Conservation (phyloP, 37 sponge, comb jelly and placozoan species). For the Lycopodina hypogea region DNA sequence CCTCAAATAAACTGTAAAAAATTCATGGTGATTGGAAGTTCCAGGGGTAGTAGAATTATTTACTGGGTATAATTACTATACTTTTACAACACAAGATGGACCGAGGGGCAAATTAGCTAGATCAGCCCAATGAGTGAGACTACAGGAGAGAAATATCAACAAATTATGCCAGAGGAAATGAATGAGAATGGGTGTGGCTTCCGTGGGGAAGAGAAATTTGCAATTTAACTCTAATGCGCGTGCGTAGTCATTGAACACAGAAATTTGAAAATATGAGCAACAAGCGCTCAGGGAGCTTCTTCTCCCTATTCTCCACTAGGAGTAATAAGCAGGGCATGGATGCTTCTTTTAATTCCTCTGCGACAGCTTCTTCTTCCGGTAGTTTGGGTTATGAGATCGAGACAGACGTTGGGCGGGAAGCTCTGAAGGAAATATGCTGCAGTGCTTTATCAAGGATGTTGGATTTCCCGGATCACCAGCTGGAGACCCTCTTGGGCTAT, state of each 20-base stretch:
- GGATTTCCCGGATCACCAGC: slow-evolving; percentile 66
- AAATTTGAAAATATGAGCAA: slow-evolving; percentile 16
- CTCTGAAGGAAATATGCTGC: slow-evolving; percentile 64
- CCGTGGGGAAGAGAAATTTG: too few species aligned
- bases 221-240: too few species aligned
- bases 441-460: slow-evolving; percentile 64
- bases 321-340: slow-evolving; percentile 32
- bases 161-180: too few species aligned
- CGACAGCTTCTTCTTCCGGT: slow-evolving; percentile 23
- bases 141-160: too few species aligned
- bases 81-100: too few species aligned
- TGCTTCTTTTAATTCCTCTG: slow-evolving; percentile 33
- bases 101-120: too few species aligned
- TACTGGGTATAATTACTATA: too few species aligned
- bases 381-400: slow-evolving; percentile 64
- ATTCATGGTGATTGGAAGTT: too few species aligned
- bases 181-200: too few species aligned
- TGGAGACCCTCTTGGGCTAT: slow-evolving; percentile 50
- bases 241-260: neutral
- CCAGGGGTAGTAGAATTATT: too few species aligned
- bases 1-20: too few species aligned
- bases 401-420: slow-evolving; percentile 65
- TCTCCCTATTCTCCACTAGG: neutral
- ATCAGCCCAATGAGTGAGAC: too few species aligned
- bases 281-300: neutral